A percentile compares a stretch with the other conserved stretches of the same genome.
Conservation (phyloP, 2,797 vertebrate genomes). For the Poecile montanus region DNA sequence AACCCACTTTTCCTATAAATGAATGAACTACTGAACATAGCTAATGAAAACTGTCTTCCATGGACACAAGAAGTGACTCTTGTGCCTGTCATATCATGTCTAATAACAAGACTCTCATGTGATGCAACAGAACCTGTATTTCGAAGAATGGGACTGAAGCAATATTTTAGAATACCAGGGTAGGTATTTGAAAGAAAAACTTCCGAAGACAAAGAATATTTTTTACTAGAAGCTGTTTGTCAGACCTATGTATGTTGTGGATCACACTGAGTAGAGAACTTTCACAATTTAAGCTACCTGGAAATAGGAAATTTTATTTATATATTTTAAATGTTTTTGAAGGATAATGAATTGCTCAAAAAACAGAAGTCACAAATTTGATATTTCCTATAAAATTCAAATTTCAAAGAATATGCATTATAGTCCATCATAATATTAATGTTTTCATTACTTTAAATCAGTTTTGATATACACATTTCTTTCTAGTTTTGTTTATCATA, state of each 20-base stretch:
- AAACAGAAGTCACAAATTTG: background rate
- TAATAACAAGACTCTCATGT: background rate
- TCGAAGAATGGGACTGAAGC: background rate
- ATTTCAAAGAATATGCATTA: background rate
- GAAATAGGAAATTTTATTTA: background rate
- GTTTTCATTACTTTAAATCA: background rate
- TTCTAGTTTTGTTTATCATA: background rate
- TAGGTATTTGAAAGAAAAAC: background rate
- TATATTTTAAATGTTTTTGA: background rate
- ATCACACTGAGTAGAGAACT: background rate
- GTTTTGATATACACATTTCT: background rate
- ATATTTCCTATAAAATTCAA: background rate
- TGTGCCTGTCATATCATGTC: background rate
- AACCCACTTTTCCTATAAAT: slow-evolving; percentile 31
- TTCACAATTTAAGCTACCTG: background rate
- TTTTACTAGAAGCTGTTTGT: background rate
- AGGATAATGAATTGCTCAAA: background rate
- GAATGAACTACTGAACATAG: background rate
- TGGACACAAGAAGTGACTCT: background rate
- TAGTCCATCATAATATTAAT: background rate
- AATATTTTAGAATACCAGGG: background rate
- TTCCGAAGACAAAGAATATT: background rate
- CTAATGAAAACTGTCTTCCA: background rate
- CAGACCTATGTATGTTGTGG: background rate
- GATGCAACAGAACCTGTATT: background rate